Percentiles rank a stretch among this genome's conserved stretches.
phyloP scores from a whole-genome alignment of 2,113 vertebrate genomes.

The Papio anubis region DNA sequence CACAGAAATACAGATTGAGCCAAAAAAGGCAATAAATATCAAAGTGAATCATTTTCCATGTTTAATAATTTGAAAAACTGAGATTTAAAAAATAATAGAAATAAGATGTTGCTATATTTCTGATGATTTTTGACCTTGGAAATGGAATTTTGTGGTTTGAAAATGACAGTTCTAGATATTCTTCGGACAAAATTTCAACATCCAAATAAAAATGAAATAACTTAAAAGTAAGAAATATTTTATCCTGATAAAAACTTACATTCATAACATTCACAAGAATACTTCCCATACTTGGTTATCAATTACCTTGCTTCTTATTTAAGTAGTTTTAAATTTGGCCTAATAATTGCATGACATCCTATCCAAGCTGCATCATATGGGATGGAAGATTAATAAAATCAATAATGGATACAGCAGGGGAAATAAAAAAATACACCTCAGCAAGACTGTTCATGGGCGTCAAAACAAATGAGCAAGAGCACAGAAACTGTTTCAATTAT shows the following conservation, averaged over 20 bases:
- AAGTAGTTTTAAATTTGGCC: conserved; percentile 9
- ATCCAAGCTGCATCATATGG: neutral
- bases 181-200: neutral
- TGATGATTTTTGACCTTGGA: conserved; percentile 15
- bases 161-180: neutral
- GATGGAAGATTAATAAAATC: conserved; percentile 20
- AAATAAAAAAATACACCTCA: neutral
- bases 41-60: conserved; percentile 29
- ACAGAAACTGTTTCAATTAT: conserved; percentile 3
- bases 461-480: neutral
- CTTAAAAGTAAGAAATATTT: neutral
- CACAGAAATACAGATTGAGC: neutral
- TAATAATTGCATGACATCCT: neutral
- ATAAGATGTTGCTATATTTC: conserved; percentile 5
- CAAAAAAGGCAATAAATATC: neutral
- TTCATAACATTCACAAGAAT: neutral
- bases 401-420: conserved; percentile 11
- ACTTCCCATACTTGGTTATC: neutral
- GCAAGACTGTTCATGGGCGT: neutral
- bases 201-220: neutral
- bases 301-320: neutral
- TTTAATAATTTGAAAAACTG: conserved; percentile 7
- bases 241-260: neutral
- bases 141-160: neutral
- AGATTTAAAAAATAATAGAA: conserved; percentile 10